A percentile compares a stretch with the other conserved stretches of the same genome.
These are phyloP conservation scores for Ciconia stormi DNA, from an alignment of 2,113 vertebrate genomes.

Conservation along the genomic window DNA sequence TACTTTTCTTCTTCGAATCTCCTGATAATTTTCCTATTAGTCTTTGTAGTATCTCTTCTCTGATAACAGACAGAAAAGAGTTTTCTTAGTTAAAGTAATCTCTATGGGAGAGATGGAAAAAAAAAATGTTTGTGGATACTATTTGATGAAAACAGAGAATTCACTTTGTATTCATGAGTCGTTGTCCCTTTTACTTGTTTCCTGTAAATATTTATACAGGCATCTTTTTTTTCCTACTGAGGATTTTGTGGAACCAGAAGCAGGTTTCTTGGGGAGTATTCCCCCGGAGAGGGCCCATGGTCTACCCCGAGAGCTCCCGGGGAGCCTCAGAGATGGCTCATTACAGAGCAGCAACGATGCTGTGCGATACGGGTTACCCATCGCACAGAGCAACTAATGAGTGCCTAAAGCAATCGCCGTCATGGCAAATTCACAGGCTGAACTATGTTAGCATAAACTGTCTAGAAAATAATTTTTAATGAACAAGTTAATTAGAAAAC, in stretches of 20 bases:
- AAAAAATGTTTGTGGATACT: background rate
- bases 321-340: background rate
- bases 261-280: background rate
- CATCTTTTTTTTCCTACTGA: background rate
- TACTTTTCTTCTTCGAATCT: background rate
- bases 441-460: background rate
- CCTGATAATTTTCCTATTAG: background rate
- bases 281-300: rapidly evolving
- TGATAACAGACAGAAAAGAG: background rate
- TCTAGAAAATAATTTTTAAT: background rate
- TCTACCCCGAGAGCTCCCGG: background rate
- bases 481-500: background rate
- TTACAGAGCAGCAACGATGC: background rate
- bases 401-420: background rate
- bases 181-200: background rate
- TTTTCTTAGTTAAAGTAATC: background rate
- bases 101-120: background rate
- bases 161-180: background rate
- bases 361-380: rapidly evolving
- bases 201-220: background rate
- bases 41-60: background rate
- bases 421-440: background rate
- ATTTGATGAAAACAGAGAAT: background rate
- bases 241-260: background rate
- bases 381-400: background rate